Conservation (phyloP, 2,888 invertebrate genomes). For the Ethmia dodecea region DNA sequence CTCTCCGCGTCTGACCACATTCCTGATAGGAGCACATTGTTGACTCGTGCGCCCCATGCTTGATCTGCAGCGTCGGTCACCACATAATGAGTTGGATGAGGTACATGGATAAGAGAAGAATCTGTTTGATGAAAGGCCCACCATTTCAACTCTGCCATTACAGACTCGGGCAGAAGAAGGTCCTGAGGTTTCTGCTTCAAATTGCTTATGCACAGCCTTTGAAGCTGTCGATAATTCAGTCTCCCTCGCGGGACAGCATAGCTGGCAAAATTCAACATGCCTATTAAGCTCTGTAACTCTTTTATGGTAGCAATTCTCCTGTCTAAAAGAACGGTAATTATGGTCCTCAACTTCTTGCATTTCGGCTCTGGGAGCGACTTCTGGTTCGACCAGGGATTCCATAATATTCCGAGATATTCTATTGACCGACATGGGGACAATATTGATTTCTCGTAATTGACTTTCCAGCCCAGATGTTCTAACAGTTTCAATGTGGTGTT, state of each 20-base stretch:
- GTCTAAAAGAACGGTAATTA: too few species aligned
- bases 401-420: neutral
- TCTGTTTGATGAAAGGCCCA: constrained; percentile 12
- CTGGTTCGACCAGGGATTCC: neutral
- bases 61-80: constrained; percentile 16
- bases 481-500: neutral
- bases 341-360: too few species aligned
- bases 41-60: constrained; percentile 20
- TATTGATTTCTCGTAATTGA: neutral
- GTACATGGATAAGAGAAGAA: constrained; percentile 6
- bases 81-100: constrained; percentile 15
- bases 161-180: constrained; percentile 10
- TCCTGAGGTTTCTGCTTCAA: constrained; percentile 1
- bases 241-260: neutral
- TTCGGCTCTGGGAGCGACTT: neutral
- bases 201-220: neutral
- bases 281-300: neutral
- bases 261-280: neutral
- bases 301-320: constrained; percentile 8
- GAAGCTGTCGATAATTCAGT: neutral
- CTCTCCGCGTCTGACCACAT: constrained; percentile 13
- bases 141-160: constrained; percentile 15
- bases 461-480: neutral
- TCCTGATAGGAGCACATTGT: constrained; percentile 13
- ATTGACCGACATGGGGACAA: neutral